Conservation (phyloP, 2,113 vertebrate species). For the Cepphus grylle region DNA sequence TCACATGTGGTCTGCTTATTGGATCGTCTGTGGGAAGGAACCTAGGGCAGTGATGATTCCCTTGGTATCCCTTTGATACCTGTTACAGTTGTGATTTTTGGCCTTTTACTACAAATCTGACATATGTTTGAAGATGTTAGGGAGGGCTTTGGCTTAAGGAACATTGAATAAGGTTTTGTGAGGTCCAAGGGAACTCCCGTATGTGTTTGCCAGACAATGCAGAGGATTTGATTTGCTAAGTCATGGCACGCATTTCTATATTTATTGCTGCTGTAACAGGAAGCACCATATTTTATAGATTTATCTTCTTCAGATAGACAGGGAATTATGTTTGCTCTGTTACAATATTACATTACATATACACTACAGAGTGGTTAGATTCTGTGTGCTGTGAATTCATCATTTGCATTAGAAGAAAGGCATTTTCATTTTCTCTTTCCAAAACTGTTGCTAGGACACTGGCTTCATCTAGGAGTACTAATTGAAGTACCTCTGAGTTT, state of each 20-base stretch:
- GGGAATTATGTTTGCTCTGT: not conserved
- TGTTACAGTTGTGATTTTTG: not conserved
- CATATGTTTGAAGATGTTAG: not conserved
- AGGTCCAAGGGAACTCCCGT: not conserved
- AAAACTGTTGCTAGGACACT: not conserved
- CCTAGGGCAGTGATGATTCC: not conserved
- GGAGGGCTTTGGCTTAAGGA: not conserved
- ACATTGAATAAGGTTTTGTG: not conserved
- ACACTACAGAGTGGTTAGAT: not conserved
- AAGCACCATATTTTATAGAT: not conserved
- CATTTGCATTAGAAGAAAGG: not conserved
- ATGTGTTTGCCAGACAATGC: not conserved
- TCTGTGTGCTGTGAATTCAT: not conserved
- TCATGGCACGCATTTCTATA: not conserved
- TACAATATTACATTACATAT: rapidly evolving
- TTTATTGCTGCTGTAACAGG: not conserved
- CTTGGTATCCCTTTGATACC: not conserved
- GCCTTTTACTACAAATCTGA: not conserved
- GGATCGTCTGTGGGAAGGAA: not conserved
- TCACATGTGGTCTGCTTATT: not conserved
- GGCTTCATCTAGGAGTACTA: not conserved
- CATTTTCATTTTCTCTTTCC: not conserved
- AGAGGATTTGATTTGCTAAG: not conserved
- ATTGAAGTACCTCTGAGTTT: not conserved
- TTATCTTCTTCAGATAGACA: not conserved